Percentiles rank a stretch among this genome's conserved stretches.
Conservation (phyloP, 1,140 invertebrate species). For the Trachymyrmex cornetzi region DNA sequence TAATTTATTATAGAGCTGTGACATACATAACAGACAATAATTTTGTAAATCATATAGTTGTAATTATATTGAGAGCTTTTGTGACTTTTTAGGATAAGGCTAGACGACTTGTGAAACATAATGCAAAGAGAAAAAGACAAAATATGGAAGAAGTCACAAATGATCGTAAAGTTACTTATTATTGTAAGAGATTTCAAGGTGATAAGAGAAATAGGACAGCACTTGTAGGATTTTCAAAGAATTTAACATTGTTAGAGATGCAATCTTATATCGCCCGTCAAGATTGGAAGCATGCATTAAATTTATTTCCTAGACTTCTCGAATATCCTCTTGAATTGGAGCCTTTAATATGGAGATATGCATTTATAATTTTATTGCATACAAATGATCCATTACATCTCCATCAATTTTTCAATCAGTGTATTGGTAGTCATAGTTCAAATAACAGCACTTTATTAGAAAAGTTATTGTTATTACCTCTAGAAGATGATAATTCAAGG, state of each 20-base stretch:
- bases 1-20: background rate
- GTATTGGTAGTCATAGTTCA: background rate
- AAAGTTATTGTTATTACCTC: conserved; percentile 35
- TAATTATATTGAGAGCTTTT: background rate
- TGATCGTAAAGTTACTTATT: background rate
- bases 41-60: background rate
- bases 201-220: background rate
- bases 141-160: background rate
- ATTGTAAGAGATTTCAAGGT: conserved; percentile 16
- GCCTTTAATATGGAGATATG: conserved; percentile 36
- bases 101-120: conserved; percentile 3
- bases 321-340: conserved; percentile 38
- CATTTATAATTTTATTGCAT: conserved; percentile 35
- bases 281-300: conserved; percentile 36
- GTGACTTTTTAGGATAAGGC: conserved; percentile 2
- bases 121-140: background rate
- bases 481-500: background rate
- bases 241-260: conserved; percentile 31
- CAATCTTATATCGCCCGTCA: conserved; percentile 34
- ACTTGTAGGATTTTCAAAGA: conserved; percentile 40
- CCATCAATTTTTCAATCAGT: conserved; percentile 22
- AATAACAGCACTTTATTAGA: background rate
- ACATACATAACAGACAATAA: too few species aligned
- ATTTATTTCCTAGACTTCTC: conserved; percentile 16
- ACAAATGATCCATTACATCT: conserved; percentile 37